Base-by-base conservation (phyloP, 2,888 invertebrate genomes). In the Acrocyrtus sp. region DNA sequence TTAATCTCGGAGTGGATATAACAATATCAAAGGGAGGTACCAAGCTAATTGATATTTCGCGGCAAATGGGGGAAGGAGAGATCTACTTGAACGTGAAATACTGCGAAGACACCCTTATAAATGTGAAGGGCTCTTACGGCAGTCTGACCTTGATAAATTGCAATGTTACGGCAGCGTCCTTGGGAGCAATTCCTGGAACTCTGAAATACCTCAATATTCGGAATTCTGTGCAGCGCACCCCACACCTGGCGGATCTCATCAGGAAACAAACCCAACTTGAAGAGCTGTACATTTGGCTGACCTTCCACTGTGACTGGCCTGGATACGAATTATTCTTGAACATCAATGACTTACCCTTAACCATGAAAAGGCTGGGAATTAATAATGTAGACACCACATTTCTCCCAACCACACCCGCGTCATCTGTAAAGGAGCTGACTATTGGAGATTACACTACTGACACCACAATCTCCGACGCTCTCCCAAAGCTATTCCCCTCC, bases 291-390 rank as follows among this genome's bases (percentile, higher is more conserved):
- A 57, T 41, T 27, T 63, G 39, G 29, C 51, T 70, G 12, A 63
- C 54, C n/a, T 69, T 61, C 29, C 60, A 69, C 26, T 61, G 69
- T 27, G 61, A 69, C 51, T 69, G 69, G 69, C 69, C 69, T 2
- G 61, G 69, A 1, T 69, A 48, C 6, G 61, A 69, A 17, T 34
- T 69, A n/a, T 69, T 34, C 39, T 17, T 67, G 10, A 61, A 66
- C 27, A 34, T 66, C 19, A 24, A 24, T 12, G 48, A 54, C 10
- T 21, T 61, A 4, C 66, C 61, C 3, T n/a, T 21, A 15, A 48
- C 60, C 24, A 61, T 48, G 15, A 45, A 56, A 66, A 66, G 22
- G 22, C 6, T 72, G 21, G 60, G 66, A 15, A 47, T 47, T 19
- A 66, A 61, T 24, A 69, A 69, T 24, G 41, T 69, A 2, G 69